Conservation (phyloP, 2,797 vertebrate genomes). For the Sebastes iracundus region DNA sequence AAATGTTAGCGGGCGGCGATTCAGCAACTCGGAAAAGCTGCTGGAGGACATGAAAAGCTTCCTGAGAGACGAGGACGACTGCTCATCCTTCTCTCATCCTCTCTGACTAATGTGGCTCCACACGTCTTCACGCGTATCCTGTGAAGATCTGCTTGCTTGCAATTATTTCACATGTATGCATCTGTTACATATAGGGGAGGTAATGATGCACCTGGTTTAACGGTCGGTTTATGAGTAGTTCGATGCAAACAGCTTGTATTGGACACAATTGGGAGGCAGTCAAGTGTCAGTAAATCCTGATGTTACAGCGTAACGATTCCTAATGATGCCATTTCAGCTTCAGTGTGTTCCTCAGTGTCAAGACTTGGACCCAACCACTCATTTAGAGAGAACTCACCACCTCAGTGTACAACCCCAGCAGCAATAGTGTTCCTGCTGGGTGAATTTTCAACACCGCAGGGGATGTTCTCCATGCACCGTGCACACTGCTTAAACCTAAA, state of each 20-base stretch:
- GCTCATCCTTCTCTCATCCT: background rate
- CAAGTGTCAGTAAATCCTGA: background rate
- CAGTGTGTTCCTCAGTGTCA: background rate
- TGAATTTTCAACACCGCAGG: background rate
- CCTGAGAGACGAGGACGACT: conserved; percentile 25
- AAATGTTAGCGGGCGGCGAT: conserved; percentile 43
- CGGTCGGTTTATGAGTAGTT: background rate
- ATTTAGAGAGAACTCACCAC: background rate
- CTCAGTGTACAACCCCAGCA: background rate
- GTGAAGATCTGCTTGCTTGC: conserved; percentile 5
- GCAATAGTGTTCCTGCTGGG: background rate
- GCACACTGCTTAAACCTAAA: background rate
- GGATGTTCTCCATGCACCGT: background rate
- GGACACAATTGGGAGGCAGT: background rate
- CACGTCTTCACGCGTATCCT: background rate
- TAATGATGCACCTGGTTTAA: background rate
- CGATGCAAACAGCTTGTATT: background rate
- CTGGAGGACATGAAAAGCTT: conserved; percentile 53
- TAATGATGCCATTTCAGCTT: background rate
- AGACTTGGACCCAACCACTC: background rate
- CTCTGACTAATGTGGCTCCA: background rate
- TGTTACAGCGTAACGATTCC: no score
- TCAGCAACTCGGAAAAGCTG: conserved; percentile 56
- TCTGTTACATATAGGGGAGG: background rate
- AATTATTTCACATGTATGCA: background rate